These are phyloP conservation scores for Pseudomyrmex concolor DNA, from an alignment of 1,140 invertebrate species.

Conservation along the genomic window DNA sequence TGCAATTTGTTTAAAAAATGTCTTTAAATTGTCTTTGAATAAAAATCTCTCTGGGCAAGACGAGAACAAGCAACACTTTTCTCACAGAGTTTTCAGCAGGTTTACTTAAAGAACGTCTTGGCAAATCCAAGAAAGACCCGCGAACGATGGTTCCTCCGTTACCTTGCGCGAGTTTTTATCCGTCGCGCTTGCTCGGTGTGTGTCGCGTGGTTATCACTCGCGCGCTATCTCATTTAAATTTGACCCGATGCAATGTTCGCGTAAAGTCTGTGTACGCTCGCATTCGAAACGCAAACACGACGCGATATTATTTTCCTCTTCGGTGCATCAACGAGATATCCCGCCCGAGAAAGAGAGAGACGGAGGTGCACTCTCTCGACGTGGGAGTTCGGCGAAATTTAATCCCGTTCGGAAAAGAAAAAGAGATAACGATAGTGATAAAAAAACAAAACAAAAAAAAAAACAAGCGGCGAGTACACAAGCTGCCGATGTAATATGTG, in stretches of 20 bases:
- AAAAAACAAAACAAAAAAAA: conserved; percentile 31
- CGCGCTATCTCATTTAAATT: conserved; percentile 42
- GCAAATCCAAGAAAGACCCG: no score
- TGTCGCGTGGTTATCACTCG: background rate
- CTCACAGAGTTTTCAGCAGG: no score
- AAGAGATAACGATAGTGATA: conserved; percentile 58
- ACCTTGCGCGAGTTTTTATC: background rate
- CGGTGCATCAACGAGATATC: conserved; percentile 29
- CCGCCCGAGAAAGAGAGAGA: background rate
- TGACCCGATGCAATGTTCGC: conserved; percentile 33
- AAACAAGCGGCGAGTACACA: conserved; percentile 30
- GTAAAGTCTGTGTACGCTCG: background rate
- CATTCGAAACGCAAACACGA: conserved; percentile 27
- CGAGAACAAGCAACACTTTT: no score
- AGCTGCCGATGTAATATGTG: conserved; percentile 2
- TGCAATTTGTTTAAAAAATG: no score
- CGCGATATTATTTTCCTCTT: conserved; percentile 52
- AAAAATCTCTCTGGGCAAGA: no score
- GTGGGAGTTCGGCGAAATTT: conserved; percentile 51
- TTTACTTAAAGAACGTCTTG: no score
- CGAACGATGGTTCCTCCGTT: no score
- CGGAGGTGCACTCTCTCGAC: background rate
- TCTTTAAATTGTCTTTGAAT: no score
- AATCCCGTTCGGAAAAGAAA: conserved; percentile 19
- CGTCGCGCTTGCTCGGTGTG: background rate